A percentile compares a stretch with the other conserved stretches of the same genome.
Evolutionary conservation across 2,888 invertebrate species (phyloP).

Genomic region (Yponomeuta sedellus): DNA sequence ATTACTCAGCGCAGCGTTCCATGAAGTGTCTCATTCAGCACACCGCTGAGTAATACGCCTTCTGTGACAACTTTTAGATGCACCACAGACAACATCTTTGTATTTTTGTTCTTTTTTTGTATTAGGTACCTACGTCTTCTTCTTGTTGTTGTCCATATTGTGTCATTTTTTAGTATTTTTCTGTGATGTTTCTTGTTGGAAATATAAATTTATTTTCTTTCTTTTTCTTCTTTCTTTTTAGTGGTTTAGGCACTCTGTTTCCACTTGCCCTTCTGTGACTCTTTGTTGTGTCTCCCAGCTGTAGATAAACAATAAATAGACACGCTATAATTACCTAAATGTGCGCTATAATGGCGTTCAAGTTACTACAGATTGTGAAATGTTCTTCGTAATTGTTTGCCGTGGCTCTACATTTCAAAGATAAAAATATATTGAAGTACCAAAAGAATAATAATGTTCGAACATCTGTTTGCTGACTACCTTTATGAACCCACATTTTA

Average conservation of each 20-base stretch:
- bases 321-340: neutral
- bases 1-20: too few species aligned
- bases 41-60: too few species aligned
- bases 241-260: neutral
- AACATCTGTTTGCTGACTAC: neutral
- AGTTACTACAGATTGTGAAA: neutral
- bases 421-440: neutral
- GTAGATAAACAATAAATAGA: neutral
- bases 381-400: neutral
- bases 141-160: too few species aligned
- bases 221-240: constrained; percentile 21
- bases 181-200: too few species aligned
- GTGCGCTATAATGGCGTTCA: neutral
- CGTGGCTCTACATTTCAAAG: neutral
- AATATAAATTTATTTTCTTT: too few species aligned
- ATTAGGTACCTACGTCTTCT: too few species aligned
- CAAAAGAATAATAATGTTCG: neutral
- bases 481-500: neutral
- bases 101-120: too few species aligned
- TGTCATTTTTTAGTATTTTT: too few species aligned
- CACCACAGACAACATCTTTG: too few species aligned
- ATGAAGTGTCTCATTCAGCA: too few species aligned
- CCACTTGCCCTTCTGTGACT: neutral
- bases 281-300: neutral
- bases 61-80: too few species aligned